Conservation (phyloP, 2,113 vertebrate species). For the Rhinolophus sinicus region DNA sequence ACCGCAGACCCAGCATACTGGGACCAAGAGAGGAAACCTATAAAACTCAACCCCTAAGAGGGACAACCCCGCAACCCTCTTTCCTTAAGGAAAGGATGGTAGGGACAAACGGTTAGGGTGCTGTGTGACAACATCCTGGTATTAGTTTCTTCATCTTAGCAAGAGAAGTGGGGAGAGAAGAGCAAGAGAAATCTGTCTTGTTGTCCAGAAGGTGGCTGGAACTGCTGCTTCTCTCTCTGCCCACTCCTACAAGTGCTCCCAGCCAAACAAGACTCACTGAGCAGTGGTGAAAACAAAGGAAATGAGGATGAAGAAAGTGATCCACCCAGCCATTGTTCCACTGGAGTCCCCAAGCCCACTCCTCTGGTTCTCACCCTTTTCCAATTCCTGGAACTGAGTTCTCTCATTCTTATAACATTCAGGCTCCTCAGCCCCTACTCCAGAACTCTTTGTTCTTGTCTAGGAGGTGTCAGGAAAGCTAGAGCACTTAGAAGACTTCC, state of each 20-base stretch:
- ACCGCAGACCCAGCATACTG: too few species aligned
- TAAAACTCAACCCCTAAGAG: too few species aligned
- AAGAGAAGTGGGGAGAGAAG: not conserved
- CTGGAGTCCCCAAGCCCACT: not conserved
- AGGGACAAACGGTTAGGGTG: too few species aligned
- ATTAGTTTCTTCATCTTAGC: not conserved
- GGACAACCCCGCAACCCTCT: too few species aligned
- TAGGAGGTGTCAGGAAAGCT: not conserved
- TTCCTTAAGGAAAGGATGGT: too few species aligned
- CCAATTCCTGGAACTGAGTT: not conserved
- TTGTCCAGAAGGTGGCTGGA: not conserved
- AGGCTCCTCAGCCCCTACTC: not conserved
- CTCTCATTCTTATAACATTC: not conserved
- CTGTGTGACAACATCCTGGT: not conserved
- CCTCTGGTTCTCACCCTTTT: not conserved
- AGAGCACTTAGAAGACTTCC: not conserved
- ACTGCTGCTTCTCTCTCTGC: not conserved
- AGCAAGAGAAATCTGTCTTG: not conserved
- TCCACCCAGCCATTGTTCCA: fast-evolving
- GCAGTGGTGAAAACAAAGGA: not conserved
- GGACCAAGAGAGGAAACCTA: too few species aligned
- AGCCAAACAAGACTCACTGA: not conserved
- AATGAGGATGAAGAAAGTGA: not conserved
- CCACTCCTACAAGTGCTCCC: not conserved
- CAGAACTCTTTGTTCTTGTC: not conserved